Conservation (phyloP, 1,140 invertebrate species). For the Theocolax elegans region DNA sequence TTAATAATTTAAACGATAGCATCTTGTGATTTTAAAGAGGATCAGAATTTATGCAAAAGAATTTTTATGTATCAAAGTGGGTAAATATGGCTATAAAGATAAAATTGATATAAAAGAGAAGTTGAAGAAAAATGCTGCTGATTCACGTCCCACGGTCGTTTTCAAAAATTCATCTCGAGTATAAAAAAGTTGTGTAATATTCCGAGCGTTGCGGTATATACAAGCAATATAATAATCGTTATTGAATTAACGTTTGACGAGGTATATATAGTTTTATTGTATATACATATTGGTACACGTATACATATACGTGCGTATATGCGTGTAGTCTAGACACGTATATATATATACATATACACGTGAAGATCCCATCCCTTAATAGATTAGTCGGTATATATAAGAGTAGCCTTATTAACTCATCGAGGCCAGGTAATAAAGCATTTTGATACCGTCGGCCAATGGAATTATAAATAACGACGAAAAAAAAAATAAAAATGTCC, state of each 20-base stretch:
- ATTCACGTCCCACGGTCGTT: not conserved
- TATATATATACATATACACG: too few relatives aligned
- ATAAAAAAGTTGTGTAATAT: conserved; percentile 5
- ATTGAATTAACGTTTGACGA: too few relatives aligned
- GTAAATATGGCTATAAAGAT: conserved; percentile 19
- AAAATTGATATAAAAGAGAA: conserved; percentile 22
- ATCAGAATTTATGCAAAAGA: conserved; percentile 9
- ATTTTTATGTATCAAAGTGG: conserved; percentile 24
- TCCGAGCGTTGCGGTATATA: too few relatives aligned
- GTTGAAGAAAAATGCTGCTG: not conserved
- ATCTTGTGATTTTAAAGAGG: conserved; percentile 1
- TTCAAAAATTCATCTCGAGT: not conserved
- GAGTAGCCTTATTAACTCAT: conserved; percentile 27
- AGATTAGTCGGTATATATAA: not conserved
- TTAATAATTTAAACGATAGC: conserved; percentile 8
- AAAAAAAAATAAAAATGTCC: not conserved
- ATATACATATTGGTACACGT: too few relatives aligned
- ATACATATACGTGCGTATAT: too few relatives aligned
- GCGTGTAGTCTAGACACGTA: too few relatives aligned
- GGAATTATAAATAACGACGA: conserved; percentile 8
- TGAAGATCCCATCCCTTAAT: not conserved
- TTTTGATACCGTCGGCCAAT: not conserved
- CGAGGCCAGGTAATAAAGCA: conserved; percentile 15
- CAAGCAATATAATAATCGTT: too few relatives aligned
- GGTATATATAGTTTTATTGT: too few relatives aligned